Evolutionary conservation across 2,797 vertebrate genomes (phyloP).

Genomic region (Sebastes iracundus): DNA sequence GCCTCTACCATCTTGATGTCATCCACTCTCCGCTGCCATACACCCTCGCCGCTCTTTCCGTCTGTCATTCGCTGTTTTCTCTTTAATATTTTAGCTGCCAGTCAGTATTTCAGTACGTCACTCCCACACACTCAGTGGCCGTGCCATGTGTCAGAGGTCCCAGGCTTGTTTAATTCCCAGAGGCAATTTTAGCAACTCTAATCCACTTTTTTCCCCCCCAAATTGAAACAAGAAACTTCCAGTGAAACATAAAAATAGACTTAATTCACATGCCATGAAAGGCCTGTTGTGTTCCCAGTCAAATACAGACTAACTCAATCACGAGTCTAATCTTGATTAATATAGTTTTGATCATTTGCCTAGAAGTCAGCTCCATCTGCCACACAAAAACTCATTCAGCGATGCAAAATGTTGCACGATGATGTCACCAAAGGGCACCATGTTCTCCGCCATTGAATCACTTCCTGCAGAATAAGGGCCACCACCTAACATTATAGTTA

Average conservation of each 20-base stretch:
- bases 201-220: background rate
- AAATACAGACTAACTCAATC: background rate
- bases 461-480: slow-evolving; percentile 55
- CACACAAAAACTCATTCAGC: slow-evolving; percentile 29
- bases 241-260: slow-evolving; percentile 35
- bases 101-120: slow-evolving; percentile 13
- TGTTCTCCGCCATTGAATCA: slow-evolving; percentile 56
- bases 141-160: slow-evolving; percentile 51
- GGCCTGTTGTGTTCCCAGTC: background rate
- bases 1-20: slow-evolving; percentile 10
- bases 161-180: slow-evolving; percentile 39
- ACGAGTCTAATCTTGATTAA: background rate
- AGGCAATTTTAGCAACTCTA: slow-evolving; percentile 26
- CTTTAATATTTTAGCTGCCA: slow-evolving; percentile 2
- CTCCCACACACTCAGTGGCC: slow-evolving; percentile 42
- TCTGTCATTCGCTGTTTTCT: background rate
- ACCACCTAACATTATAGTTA: slow-evolving; percentile 56
- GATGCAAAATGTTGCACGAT: slow-evolving; percentile 16
- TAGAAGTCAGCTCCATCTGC: background rate
- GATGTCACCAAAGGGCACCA: slow-evolving; percentile 48
- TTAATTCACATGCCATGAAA: background rate
- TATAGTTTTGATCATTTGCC: background rate
- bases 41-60: background rate
- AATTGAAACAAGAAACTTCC: slow-evolving; percentile 16
- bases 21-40: background rate